phyloP scores from a whole-genome alignment of 2,888 invertebrate genomes.

The Leucophenga maculata region DNA sequence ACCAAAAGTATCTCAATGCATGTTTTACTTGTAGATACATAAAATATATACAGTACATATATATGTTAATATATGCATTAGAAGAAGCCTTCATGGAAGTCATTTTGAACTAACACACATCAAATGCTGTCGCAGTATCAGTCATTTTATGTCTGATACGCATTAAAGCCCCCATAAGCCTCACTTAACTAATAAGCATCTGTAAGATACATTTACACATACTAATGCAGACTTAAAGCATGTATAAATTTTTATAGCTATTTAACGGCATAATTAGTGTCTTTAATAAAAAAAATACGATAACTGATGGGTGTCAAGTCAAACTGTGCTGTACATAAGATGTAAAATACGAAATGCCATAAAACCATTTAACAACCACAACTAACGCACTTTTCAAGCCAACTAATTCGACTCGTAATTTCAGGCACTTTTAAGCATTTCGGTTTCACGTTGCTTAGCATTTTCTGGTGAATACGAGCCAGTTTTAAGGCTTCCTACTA shows the following conservation, averaged over 20 bases:
- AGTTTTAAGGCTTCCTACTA: constrained; percentile 19
- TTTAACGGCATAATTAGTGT: background rate
- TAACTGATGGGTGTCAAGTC: background rate
- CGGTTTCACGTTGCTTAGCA: background rate
- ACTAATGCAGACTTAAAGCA: constrained; percentile 1
- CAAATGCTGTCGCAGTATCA: background rate
- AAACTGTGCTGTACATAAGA: background rate
- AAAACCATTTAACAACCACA: constrained; percentile 8
- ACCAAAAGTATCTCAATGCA: constrained; percentile 41
- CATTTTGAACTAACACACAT: background rate
- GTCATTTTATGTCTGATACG: background rate
- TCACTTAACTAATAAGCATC: constrained; percentile 3
- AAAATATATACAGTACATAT: constrained; percentile 5
- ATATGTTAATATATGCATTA: background rate
- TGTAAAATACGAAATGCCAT: background rate
- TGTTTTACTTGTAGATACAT: background rate
- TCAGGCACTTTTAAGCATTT: background rate
- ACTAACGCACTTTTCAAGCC: constrained; percentile 1
- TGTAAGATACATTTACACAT: background rate
- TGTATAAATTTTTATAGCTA: background rate
- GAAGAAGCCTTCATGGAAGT: background rate
- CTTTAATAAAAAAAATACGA: background rate
- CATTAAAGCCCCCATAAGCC: background rate
- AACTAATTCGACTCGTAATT: constrained; percentile 4
- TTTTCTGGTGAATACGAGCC: background rate